These are phyloP conservation scores for Meteorus cinctellus DNA, from an alignment of 2,888 invertebrate genomes.

Conservation along the genomic window DNA sequence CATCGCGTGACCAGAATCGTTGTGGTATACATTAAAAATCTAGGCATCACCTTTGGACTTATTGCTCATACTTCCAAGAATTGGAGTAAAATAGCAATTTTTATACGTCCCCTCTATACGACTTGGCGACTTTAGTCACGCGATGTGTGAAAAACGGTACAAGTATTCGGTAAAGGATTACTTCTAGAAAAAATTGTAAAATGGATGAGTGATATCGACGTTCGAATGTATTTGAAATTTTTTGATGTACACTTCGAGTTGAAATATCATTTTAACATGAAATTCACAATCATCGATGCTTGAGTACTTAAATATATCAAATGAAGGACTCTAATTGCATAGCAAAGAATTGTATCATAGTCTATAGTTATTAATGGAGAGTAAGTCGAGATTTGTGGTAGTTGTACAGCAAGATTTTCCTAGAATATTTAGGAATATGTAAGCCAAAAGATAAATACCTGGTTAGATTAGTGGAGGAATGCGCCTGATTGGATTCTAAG, in stretches of 20 bases:
- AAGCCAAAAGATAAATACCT: too few species aligned
- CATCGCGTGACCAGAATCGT: background rate
- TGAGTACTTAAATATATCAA: background rate
- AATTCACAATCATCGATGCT: background rate
- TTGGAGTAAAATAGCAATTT: too few species aligned
- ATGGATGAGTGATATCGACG: background rate
- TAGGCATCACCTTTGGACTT: too few species aligned
- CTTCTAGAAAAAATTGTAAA: background rate
- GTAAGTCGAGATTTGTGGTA: too few species aligned
- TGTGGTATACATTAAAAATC: too few species aligned
- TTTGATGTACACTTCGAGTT: background rate
- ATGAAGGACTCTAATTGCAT: background rate
- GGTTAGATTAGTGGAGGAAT: too few species aligned
- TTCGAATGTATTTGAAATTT: background rate
- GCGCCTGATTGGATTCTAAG: too few species aligned
- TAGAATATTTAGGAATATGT: too few species aligned
- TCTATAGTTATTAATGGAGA: constrained; percentile 11
- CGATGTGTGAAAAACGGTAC: background rate
- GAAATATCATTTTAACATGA: background rate
- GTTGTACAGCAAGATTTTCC: too few species aligned
- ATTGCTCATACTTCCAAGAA: too few species aligned
- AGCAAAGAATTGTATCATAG: constrained; percentile 34
- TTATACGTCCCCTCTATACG: too few species aligned
- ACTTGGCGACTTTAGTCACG: too few species aligned
- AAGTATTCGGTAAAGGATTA: background rate